Base-by-base conservation (phyloP, 2,888 invertebrate species). In the Hypercompe scribonia region DNA sequence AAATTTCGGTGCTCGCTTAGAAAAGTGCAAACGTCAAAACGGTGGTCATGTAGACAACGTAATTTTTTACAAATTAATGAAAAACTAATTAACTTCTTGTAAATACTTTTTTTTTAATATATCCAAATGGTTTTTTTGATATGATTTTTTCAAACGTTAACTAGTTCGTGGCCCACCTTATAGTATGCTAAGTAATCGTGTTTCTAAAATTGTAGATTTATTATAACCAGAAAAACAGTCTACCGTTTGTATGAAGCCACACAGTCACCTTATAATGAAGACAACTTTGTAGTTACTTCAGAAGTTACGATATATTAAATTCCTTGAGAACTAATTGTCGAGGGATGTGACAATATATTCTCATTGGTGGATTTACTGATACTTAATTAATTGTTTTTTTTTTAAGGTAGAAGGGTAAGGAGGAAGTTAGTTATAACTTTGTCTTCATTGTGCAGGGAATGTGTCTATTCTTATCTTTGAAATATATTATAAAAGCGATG, bases 371-470 rank as follows among this genome's bases (percentile, higher is more conserved):
- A 68, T 64, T 68, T 68, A 72, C 50, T 72, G 34, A 64, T n/a
- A 50, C 80, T 80, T 78, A 78, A 81, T 80, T 84, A 74, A 79
- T 74, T 78, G 72, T 39, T 64, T 73, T 80, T 79, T 74, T 82
- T 81, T 79, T 78, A 76, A 74, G 76, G 74, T 74, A 65, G 84
- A 86, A 85, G 83, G 80, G 74, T 78, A 73, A 81, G 79, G 79
- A 77, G 84, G 72, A 69, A 75, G 5, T 11, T 39, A 42, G 78
- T 80, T 88, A 88, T 90, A 89, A 88, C 90, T 90, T 91, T 90
- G 21, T 91, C 91, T 85, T 81, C 70, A 54, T 76, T 79, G 78
- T 84, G 84, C 88, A 87, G 82, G 83, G 85, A 84, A 81, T 82
- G 88, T 87, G 88, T 83, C 78, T 75, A 78, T 79, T 86, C 84